phyloP scores from a whole-genome alignment of 2,888 invertebrate genomes.

The Axea sp. region DNA sequence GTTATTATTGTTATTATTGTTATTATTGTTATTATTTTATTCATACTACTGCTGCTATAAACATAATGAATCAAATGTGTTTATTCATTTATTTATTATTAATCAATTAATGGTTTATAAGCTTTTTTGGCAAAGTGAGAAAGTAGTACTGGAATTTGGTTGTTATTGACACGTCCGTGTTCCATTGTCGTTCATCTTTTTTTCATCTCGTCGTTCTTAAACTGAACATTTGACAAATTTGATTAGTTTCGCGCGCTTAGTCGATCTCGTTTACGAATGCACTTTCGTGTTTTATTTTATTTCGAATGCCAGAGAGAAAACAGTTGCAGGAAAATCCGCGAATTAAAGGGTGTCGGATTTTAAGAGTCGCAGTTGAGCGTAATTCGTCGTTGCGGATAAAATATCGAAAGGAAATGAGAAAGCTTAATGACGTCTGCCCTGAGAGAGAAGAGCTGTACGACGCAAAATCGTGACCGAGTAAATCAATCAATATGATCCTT shows the following conservation, averaged over 20 bases:
- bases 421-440: constrained; percentile 46
- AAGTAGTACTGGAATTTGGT: no score
- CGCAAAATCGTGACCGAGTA: constrained; percentile 58
- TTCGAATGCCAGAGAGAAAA: constrained; percentile 7
- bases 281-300: constrained; percentile 11
- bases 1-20: no score
- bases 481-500: constrained; percentile 63
- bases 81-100: no score
- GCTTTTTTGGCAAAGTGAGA: no score
- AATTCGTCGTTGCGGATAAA: constrained; percentile 51
- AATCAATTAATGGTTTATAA: no score
- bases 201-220: background rate
- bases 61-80: no score
- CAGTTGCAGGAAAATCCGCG: constrained; percentile 8
- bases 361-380: constrained; percentile 10
- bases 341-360: constrained; percentile 27
- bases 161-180: no score
- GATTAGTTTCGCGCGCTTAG: constrained; percentile 3
- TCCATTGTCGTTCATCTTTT: background rate
- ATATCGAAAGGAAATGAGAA: constrained; percentile 48
- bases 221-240: constrained; percentile 8
- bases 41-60: no score
- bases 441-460: constrained; percentile 41
- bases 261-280: background rate
- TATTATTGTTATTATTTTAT: no score